Base-by-base conservation (phyloP, 2,888 invertebrate genomes). In the Mylabris sibirica region DNA sequence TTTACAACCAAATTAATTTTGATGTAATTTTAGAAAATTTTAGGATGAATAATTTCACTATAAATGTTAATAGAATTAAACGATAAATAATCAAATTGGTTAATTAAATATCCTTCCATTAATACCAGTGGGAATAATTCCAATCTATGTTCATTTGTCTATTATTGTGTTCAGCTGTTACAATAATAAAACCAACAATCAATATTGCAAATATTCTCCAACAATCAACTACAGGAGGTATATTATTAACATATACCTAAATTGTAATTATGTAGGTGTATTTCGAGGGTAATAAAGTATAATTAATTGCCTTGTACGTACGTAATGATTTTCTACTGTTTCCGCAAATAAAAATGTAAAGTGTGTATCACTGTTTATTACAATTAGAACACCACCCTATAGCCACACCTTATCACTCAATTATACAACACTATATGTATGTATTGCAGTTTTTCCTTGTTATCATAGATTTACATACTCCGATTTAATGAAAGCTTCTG, bases 371-470 rank as follows among this genome's bases (percentile, higher is more conserved):
- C 11, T 49, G 49, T 44, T 49, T 20, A 49, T 49, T 49, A 49
- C 49, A 49, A 49, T 49, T 49, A 49, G 20, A 49, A 9, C 20
- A 22, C 17, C 49, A 49, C 20, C 20, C 20, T 49, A 22, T 20
- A 20, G 49, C 49, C 49, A 49, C 49, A 49, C 49, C 49, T 49
- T 49, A 49, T 49, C 49, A 3, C 9, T 49, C 49, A 49, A 44
- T 20, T 49, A 49, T 49, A 49, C 49, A 49, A 44, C 12, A 12
- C 38, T 17, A 44, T 44, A 44, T n/a, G n/a, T n/a, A n/a, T n/a
- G n/a, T n/a, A n/a, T n/a, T n/a, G 49, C 3, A 20, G 8, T 49
- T 49, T 49, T 49, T 49, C 6, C 49, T 49, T 20, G 49, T 49
- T 49, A 49, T 49, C 9, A 11, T 20, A 20, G 49, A 17, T 49